These are phyloP conservation scores for Phortica okadai DNA, from an alignment of 2,888 invertebrate genomes.

Conservation along the genomic window DNA sequence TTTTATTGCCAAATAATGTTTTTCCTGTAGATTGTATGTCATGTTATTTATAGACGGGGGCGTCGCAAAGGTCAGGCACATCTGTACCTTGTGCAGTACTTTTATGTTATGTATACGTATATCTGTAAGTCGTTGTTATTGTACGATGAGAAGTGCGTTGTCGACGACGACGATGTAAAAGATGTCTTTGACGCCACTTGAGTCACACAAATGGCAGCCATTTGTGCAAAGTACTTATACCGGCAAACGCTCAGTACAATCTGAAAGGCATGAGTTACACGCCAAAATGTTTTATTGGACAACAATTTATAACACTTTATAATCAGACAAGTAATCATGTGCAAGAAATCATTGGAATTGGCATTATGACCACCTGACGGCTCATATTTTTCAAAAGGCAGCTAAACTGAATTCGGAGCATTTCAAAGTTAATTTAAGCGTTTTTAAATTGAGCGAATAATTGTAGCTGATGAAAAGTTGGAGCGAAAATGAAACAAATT, in stretches of 20 bases:
- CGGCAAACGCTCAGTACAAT: constrained; percentile 12
- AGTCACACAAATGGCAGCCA: constrained; percentile 28
- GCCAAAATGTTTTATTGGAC: constrained; percentile 71
- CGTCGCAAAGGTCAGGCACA: constrained; percentile 44
- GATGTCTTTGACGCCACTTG: constrained; percentile 1
- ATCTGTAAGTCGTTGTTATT: not conserved
- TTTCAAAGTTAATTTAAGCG: not conserved
- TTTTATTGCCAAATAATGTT: constrained; percentile 73
- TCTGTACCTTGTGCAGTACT: not conserved
- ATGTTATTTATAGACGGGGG: constrained; percentile 68
- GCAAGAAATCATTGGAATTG: constrained; percentile 18
- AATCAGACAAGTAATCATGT: constrained; percentile 61
- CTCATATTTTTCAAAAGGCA: not conserved
- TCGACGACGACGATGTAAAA: constrained; percentile 8
- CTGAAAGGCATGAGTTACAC: constrained; percentile 67
- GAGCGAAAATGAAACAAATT: no score
- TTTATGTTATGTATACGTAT: not conserved
- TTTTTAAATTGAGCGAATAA: no score
- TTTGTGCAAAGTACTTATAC: constrained; percentile 8
- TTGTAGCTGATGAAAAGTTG: no score
- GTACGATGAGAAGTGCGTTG: constrained; percentile 36
- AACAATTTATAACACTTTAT: constrained; percentile 70
- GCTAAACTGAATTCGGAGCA: not conserved
- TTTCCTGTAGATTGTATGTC: constrained; percentile 69
- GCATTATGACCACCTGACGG: not conserved